Evolutionary conservation across 1,140 invertebrate species (phyloP), one percentile per base, ranked within the genome.

Genomic region (Halictus rubicundus): DNA sequence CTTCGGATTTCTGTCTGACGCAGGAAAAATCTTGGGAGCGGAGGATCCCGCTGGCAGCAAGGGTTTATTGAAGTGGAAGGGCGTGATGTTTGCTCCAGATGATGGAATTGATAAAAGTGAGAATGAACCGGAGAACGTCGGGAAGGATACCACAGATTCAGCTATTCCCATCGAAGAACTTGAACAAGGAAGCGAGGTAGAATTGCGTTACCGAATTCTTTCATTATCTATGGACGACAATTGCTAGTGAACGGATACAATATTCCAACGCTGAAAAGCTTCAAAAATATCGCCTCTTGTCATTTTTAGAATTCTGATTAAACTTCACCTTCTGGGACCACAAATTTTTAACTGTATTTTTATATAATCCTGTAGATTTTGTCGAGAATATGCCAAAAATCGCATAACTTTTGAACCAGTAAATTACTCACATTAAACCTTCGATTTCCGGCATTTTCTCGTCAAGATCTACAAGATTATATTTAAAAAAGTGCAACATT

Each of bases 31-130:
- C 60, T 78, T 90, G 77, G 89, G 87, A 61, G 86, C 78, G 16
- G 89, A 93, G n/a, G 90, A 93, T 84, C 93, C 91, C 8, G 91
- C 60, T 27, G 93, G 93, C 54, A 93, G 92, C 70, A 93, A 94
- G 80, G 94, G 94, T 9, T 88, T 95, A 32, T 81, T 95, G 9
- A 97, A 97, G 92, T 96, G 96, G 96, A 97, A 97, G 91, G 96
- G 95, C 68, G 95, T 96, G 16, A 95, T 96, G 88, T 94, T 97
- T 86, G 95, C 95, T 12, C 95, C 95, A 9, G 94, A 95, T 83
- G 95, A 95, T 70, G 90, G 88, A 61, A 88, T 87, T 37, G 87
- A 91, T 80, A 87, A 91, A 73, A 88, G 88, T 60, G 76, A 86
- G 65, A 73, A 84, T 10, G 65, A 66, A 49, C 71, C 68, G 21